These are phyloP conservation scores for Drosophila mayaguana DNA, from an alignment of 2,888 invertebrate genomes.

Conservation along the genomic window DNA sequence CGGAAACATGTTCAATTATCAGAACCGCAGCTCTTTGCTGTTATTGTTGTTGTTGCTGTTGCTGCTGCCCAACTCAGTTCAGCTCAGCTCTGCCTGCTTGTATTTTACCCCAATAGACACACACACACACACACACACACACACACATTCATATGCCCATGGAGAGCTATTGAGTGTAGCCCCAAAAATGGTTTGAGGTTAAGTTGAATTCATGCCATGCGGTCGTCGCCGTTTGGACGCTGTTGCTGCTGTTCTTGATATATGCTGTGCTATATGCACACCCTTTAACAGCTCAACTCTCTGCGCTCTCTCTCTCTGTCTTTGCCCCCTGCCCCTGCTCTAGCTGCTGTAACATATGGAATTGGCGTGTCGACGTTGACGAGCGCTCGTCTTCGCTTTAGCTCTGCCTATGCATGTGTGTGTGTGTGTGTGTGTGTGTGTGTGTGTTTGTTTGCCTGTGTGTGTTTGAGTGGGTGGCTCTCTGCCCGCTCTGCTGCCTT, in stretches of 20 bases:
- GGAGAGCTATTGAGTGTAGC: constrained; percentile 24
- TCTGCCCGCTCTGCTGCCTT: constrained; percentile 11
- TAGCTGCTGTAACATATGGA: constrained; percentile 70
- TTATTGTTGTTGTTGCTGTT: constrained; percentile 31
- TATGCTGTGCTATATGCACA: constrained; percentile 33
- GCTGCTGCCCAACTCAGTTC: constrained; percentile 10
- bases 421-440: not conserved
- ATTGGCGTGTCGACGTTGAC: constrained; percentile 78
- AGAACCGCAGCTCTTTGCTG: constrained; percentile 30
- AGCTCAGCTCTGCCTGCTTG: constrained; percentile 15
- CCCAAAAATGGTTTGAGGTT: constrained; percentile 63
- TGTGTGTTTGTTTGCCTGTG: constrained; percentile 7
- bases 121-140: constrained; percentile 10
- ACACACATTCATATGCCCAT: constrained; percentile 6
- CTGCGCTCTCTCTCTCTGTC: not conserved
- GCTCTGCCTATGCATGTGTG: constrained; percentile 1
- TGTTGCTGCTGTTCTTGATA: constrained; percentile 36
- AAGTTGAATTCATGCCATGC: constrained; percentile 75
- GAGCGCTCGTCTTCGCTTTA: constrained; percentile 45
- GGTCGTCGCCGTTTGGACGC: constrained; percentile 56
- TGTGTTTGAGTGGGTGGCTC: constrained; percentile 23
- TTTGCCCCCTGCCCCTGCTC: no score
- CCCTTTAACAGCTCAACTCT: constrained; percentile 33
- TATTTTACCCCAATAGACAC: constrained; percentile 58
- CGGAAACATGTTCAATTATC: constrained; percentile 78